These are phyloP conservation scores for Aphidoletes aphidimyza DNA, from an alignment of 2,888 invertebrate species.

Conservation along the genomic window DNA sequence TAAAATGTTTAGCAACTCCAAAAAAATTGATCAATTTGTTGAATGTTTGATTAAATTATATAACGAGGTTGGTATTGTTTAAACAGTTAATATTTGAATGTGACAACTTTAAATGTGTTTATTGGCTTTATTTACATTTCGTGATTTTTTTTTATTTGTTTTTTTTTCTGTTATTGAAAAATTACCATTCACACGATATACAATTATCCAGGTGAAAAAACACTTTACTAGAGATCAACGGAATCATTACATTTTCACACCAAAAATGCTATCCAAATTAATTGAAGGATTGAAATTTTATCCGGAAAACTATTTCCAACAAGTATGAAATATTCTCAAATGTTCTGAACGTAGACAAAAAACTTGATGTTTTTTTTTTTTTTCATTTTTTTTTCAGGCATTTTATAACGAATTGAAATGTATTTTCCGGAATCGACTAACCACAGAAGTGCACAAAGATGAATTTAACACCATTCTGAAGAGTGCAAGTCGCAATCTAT, in stretches of 20 bases:
- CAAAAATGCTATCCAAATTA: conserved; percentile 65
- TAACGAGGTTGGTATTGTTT: conserved; percentile 51
- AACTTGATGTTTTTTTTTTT: conserved; percentile 13
- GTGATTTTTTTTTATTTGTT: not conserved
- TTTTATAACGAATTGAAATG: conserved; percentile 79
- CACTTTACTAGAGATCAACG: conserved; percentile 57
- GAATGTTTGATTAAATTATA: conserved; percentile 64
- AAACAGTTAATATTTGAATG: no score
- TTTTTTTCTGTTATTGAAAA: not conserved
- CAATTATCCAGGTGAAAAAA: not conserved
- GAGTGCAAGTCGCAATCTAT: conserved; percentile 66
- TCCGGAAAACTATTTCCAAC: conserved; percentile 63
- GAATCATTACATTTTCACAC: conserved; percentile 66
- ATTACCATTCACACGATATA: not conserved
- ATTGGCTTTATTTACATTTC: no score
- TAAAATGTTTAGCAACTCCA: conserved; percentile 60
- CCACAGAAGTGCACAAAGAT: conserved; percentile 73
- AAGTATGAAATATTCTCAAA: conserved; percentile 59
- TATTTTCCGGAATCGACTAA: conserved; percentile 80
- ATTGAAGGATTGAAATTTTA: conserved; percentile 63
- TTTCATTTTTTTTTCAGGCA: conserved; percentile 68
- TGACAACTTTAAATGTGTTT: no score
- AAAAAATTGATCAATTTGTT: conserved; percentile 58
- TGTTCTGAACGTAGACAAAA: not conserved
- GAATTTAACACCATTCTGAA: conserved; percentile 74